Conservation (phyloP, 2,797 vertebrate species). For the Macropodus opercularis region DNA sequence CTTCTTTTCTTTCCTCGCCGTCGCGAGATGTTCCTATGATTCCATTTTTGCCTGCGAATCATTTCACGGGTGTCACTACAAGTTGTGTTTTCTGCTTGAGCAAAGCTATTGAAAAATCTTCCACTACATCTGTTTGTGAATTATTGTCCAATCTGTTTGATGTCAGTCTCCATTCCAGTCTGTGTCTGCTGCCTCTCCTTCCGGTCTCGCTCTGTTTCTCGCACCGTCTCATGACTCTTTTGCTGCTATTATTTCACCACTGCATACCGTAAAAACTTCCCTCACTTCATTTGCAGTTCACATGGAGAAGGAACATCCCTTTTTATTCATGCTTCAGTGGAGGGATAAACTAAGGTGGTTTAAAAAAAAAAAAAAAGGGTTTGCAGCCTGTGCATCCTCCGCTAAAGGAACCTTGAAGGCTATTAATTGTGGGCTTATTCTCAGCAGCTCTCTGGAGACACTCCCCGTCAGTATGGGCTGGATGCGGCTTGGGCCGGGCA, state of each 20-base stretch:
- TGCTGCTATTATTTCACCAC: slow-evolving; percentile 44
- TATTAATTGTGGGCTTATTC: slow-evolving; percentile 50
- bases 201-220: slow-evolving; percentile 19
- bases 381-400: slow-evolving; percentile 18
- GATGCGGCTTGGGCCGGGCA: slow-evolving; percentile 15
- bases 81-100: slow-evolving; percentile 66
- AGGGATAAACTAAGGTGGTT: slow-evolving; percentile 41
- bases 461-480: neutral
- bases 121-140: slow-evolving; percentile 58
- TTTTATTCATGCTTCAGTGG: slow-evolving; percentile 48
- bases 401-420: slow-evolving; percentile 28
- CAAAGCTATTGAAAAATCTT: slow-evolving; percentile 61
- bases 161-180: slow-evolving; percentile 54
- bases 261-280: slow-evolving; percentile 45
- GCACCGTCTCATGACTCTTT: slow-evolving; percentile 7
- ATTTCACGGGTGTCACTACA: slow-evolving; percentile 59
- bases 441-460: slow-evolving; percentile 32
- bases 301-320: slow-evolving; percentile 33
- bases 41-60: slow-evolving; percentile 59
- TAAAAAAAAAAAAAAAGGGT: slow-evolving; percentile 37
- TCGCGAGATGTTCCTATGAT: slow-evolving; percentile 42
- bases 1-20: slow-evolving; percentile 14
- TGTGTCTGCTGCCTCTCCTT: slow-evolving; percentile 19
- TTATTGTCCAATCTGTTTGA: slow-evolving; percentile 69
- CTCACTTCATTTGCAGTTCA: slow-evolving; percentile 59